Base-by-base conservation (phyloP, 2,888 invertebrate genomes). In the Drepana falcataria region DNA sequence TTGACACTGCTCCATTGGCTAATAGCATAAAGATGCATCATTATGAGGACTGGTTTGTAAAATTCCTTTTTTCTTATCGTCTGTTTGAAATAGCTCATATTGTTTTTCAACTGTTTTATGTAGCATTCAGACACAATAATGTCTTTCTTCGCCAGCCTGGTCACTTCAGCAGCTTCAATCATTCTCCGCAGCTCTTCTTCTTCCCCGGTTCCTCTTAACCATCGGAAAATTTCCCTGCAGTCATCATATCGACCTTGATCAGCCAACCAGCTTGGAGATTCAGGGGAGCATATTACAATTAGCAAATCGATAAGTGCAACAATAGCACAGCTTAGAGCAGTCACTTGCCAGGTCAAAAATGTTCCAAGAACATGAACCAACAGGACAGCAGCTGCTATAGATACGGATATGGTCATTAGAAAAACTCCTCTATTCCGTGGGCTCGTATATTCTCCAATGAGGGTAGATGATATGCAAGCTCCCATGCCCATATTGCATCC, bases 201-300 rank as follows among this genome's bases (percentile, higher is more conserved):
- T 6, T 85, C 79, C 21, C 71, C 73, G 6, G 75, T 68, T 0
- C 78, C 77, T 55, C 93, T 78, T 53, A 92, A 84, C 81, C 87
- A 92, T 49, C 83, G 79, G n/a, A 92, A 91, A 0, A 91, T 80
- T 21, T 76, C 67, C 55, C 84, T 81, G 0, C 93, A 93, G 55
- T 92, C 85, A 0, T 80, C 81, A 0, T 81, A 69, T 33, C 81
- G 79, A 4, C 87, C 86, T 58, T 88, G 88, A 6, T 87, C 81
- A 1, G 92, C 79, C 47, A 94, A 67, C 93, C 93, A 94, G 48
- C 84, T 83, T 0, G 93, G 93, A 4, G 93, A 91, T 75, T 94
- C 94, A 0, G 92, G 92, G 37, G 68, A 66, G 6, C 55, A 54
- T 4, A 63, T 35, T 1, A 68, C 60, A 4, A 74, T 66, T 7